A percentile compares a stretch with the other conserved stretches of the same genome.
Evolutionary conservation across 2,888 invertebrate genomes (phyloP).

Genomic region (Napeogenes sylphis): DNA sequence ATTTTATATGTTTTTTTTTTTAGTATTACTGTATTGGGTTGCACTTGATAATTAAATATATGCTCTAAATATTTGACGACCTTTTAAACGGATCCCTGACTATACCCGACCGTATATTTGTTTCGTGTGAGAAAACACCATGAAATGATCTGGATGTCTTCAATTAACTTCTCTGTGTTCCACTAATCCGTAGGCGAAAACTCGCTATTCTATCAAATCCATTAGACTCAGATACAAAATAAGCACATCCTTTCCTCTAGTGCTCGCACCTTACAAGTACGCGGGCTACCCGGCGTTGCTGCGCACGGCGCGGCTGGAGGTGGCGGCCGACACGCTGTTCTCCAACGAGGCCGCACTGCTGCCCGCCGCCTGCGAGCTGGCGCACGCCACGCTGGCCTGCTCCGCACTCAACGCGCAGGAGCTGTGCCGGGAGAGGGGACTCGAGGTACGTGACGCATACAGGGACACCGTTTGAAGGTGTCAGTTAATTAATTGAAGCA

Average conservation of each 20-base stretch:
- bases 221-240: too few species aligned
- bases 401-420: conserved; percentile 99
- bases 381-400: conserved; percentile 97
- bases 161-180: too few species aligned
- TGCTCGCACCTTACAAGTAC: conserved; percentile 97
- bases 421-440: conserved; percentile 93
- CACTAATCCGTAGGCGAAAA: too few species aligned
- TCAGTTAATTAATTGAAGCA: too few species aligned
- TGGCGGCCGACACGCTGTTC: conserved; percentile 94
- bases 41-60: neutral
- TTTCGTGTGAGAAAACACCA: too few species aligned
- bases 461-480: too few species aligned
- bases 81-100: too few species aligned
- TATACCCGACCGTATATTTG: too few species aligned
- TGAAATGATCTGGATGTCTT: too few species aligned
- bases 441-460: conserved; percentile 78
- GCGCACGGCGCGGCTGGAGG: conserved; percentile 95
- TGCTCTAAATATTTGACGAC: too few species aligned
- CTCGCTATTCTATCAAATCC: too few species aligned
- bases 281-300: conserved; percentile 98
- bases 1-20: neutral
- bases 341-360: conserved; percentile 79
- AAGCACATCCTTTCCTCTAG: conserved; percentile 55
- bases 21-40: too few species aligned
- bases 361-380: conserved; percentile 94